Conservation (phyloP, 2,888 invertebrate species). For the Morpho deidamia region DNA sequence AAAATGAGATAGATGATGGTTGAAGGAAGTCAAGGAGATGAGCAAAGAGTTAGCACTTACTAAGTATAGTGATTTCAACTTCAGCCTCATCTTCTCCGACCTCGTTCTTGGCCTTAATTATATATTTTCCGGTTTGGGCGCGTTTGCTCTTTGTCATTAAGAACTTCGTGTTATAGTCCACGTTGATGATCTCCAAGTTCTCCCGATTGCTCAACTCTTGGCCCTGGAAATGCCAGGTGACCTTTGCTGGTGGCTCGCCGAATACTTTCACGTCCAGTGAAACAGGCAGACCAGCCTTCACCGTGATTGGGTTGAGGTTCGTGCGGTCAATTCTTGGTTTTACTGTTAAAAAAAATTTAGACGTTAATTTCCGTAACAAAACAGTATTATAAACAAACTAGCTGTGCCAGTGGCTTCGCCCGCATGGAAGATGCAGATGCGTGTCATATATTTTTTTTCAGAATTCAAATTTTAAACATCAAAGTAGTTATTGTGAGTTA, state of each 20-base stretch:
- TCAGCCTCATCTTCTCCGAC: conserved; percentile 96
- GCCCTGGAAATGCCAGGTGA: conserved; percentile 92
- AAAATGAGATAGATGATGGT: too few species aligned
- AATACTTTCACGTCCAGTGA: conserved; percentile 92
- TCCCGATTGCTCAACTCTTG: conserved; percentile 80
- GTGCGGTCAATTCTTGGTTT: conserved; percentile 96
- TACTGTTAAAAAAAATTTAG: conserved; percentile 76
- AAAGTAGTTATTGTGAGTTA: too few species aligned
- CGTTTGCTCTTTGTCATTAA: conserved; percentile 90
- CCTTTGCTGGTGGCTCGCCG: conserved; percentile 96
- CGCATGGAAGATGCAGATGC: too few species aligned
- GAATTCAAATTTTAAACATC: too few species aligned
- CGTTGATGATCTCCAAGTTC: conserved; percentile 85
- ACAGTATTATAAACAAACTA: not conserved
- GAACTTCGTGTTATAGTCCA: conserved; percentile 95
- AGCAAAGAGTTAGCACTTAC: conserved; percentile 38
- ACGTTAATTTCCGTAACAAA: too few species aligned
- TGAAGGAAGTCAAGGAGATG: too few species aligned
- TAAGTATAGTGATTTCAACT: conserved; percentile 91
- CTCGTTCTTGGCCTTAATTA: conserved; percentile 93
- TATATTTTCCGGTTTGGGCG: conserved; percentile 90
- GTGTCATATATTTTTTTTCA: too few species aligned
- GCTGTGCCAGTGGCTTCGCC: too few species aligned
- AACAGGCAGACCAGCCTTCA: conserved; percentile 86
- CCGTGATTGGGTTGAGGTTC: conserved; percentile 88